Percentiles rank a stretch among this genome's conserved stretches.
Conservation (phyloP, 2,888 invertebrate genomes). For the Minunthozetes semirufus region DNA sequence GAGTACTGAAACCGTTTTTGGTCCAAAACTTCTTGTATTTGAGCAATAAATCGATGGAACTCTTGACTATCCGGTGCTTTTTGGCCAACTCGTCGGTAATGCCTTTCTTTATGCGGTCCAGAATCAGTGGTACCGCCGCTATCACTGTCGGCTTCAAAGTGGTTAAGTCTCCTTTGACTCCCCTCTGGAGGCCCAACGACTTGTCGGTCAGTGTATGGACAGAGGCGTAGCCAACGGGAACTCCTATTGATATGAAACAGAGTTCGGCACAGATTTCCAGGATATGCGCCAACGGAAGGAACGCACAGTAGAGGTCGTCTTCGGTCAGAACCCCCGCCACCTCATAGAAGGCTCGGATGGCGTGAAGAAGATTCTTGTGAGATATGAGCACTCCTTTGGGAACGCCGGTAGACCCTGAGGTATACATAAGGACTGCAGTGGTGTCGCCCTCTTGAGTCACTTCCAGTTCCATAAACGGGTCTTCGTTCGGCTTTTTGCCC, state of each 20-base stretch:
- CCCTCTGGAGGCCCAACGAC: constrained; percentile 54
- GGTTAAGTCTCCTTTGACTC: constrained; percentile 85
- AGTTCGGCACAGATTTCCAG: constrained; percentile 73
- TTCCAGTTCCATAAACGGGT: constrained; percentile 54
- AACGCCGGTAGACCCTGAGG: constrained; percentile 62
- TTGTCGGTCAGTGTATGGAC: constrained; percentile 65
- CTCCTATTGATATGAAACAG: constrained; percentile 71
- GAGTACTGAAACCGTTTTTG: constrained; percentile 55
- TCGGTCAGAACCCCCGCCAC: constrained; percentile 22
- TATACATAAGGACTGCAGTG: constrained; percentile 94
- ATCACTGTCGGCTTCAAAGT: constrained; percentile 85
- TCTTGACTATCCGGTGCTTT: constrained; percentile 69
- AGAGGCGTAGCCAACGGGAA: constrained; percentile 91
- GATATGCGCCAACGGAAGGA: constrained; percentile 92
- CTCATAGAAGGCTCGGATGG: constrained; percentile 41
- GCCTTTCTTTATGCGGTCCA: constrained; percentile 61
- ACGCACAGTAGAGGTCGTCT: constrained; percentile 76
- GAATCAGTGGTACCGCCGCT: constrained; percentile 72
- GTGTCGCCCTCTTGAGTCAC: constrained; percentile 54
- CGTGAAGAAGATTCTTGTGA: constrained; percentile 41
- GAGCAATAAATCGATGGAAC: constrained; percentile 85
- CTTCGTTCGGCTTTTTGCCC: constrained; percentile 60
- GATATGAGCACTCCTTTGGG: constrained; percentile 48
- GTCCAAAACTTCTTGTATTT: constrained; percentile 83
- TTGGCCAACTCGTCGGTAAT: constrained; percentile 83